Conservation (phyloP, 2,797 vertebrate genomes). For the Lepidocolaptes lacrymiger region DNA sequence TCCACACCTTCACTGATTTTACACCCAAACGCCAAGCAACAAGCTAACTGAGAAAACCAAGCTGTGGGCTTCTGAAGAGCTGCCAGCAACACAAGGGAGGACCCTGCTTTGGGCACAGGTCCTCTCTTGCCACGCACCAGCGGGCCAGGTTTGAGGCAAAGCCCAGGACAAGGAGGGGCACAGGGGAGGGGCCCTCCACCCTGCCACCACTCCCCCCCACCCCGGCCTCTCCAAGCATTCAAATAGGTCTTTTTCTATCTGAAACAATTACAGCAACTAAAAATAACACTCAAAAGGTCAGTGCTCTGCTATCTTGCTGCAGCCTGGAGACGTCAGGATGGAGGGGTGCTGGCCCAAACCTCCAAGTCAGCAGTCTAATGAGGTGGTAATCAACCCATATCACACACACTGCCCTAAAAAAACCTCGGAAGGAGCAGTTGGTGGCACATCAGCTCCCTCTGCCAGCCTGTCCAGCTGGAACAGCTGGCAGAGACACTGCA, state of each 20-base stretch:
- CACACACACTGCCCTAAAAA: background rate
- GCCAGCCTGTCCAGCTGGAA: background rate
- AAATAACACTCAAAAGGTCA: background rate
- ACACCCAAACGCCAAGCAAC: background rate
- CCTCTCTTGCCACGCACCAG: background rate
- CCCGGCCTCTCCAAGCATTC: background rate
- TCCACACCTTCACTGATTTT: background rate
- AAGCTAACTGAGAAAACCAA: background rate
- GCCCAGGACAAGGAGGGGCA: background rate
- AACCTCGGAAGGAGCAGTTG: background rate
- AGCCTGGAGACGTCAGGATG: background rate
- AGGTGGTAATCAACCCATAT: background rate
- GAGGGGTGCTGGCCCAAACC: background rate
- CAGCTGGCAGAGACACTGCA: background rate
- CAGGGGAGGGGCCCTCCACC: background rate
- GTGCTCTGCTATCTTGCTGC: background rate
- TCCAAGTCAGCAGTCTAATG: fast-evolving
- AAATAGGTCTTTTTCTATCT: background rate
- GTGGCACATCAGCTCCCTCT: background rate
- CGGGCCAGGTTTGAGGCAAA: background rate
- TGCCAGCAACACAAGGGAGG: background rate
- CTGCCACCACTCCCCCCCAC: fast-evolving
- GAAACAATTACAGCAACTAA: background rate
- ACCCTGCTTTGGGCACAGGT: fast-evolving
- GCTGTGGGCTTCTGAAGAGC: background rate